A percentile compares a stretch with the other conserved stretches of the same genome.
Conservation (phyloP, 2,888 invertebrate species). For the Cyclophora albipunctata region DNA sequence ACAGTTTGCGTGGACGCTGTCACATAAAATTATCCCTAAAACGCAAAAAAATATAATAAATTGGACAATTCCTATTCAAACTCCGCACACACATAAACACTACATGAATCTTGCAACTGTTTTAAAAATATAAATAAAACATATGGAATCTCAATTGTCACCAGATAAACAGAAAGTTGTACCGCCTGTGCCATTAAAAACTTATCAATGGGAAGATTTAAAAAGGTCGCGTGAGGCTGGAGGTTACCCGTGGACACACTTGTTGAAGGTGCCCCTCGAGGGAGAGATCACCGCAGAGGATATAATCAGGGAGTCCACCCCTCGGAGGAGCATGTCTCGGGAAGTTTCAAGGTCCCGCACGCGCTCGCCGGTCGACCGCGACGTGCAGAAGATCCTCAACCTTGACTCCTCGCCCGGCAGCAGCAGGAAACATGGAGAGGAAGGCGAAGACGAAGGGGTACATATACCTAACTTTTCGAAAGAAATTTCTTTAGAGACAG, state of each 20-base stretch:
- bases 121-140: conserved; percentile 43
- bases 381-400: conserved; percentile 58
- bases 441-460: conserved; percentile 62
- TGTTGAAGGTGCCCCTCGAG: conserved; percentile 79
- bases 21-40: conserved; percentile 24
- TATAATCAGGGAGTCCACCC: conserved; percentile 63
- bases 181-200: conserved; percentile 83
- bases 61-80: background rate
- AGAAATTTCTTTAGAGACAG: conserved; percentile 62
- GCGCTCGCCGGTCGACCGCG: conserved; percentile 52
- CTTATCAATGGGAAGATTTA: conserved; percentile 89
- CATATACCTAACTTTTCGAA: conserved; percentile 70
- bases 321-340: conserved; percentile 66
- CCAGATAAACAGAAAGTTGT: conserved; percentile 65
- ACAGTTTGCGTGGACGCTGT: conserved; percentile 51
- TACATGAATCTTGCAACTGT: conserved; percentile 3
- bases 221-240: conserved; percentile 81
- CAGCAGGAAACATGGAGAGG: conserved; percentile 63
- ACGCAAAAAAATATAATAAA: conserved; percentile 2
- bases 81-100: conserved; percentile 3
- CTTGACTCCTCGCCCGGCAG: conserved; percentile 70
- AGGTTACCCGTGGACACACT: conserved; percentile 87
- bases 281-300: conserved; percentile 69
- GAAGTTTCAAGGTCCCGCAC: conserved; percentile 64
- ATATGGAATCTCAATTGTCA: conserved; percentile 74